Base-by-base conservation (phyloP, 1,140 invertebrate species). In the Lineus longissimus region DNA sequence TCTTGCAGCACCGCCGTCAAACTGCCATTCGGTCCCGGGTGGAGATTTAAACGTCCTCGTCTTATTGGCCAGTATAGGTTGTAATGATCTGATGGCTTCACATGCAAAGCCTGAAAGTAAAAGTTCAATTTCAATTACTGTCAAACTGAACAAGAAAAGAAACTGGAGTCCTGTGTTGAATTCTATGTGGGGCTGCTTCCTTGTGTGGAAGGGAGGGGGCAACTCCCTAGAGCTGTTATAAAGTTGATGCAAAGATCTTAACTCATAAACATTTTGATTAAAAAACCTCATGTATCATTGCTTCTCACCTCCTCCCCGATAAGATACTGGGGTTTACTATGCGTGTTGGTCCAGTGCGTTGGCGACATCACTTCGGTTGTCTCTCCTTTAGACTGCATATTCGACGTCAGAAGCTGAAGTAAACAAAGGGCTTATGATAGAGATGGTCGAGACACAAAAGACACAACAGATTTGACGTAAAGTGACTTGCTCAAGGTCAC, bases 21-120 rank as follows among this genome's bases (percentile, higher is more conserved):
- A 0, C 92, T 94, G 6, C 93, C 94, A 2, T 93, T 92, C 33
- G 91, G 86, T 45, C 88, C 89, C 41, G 68, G 56, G 79, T 95
- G 93, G 7, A 95, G 72, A 82, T 97, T 94, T 13, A 97, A 85
- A 69, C 92, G 90, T 1, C 93, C 93, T 71, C 92, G 83, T 73
- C 86, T 86, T 64, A 93, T 91, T 13, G 94, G 94, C 83, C 95
- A 96, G 77, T 94, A 91, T 59, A 96, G 84, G 75, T 93, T 92
- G 73, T 90, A 96, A 59, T 63, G 69, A 55, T 74, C 71, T 22
- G 54, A 55, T 2, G 92, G 89, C 74, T 89, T 86, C 29, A 93
- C 80, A 70, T 88, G 86, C 2, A 96, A 79, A 36, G 91, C 82
- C 85, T 87, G 61, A 43, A 73, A 71, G 22, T 89, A 89, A 11